Evolutionary conservation across 2,113 vertebrate genomes (phyloP).

Genomic region (Nothocercus julius): DNA sequence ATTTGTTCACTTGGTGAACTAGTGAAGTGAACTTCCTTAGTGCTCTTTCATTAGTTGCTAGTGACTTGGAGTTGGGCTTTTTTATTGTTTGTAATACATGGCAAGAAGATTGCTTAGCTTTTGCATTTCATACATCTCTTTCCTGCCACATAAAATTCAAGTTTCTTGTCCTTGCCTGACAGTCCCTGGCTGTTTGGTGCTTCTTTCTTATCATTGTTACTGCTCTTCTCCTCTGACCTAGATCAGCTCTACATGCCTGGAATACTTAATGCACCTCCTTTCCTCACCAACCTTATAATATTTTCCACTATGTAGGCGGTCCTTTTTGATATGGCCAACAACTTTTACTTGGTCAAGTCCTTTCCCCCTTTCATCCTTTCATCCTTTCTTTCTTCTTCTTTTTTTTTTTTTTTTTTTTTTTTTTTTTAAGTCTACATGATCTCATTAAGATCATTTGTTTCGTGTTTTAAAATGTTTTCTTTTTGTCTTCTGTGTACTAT

Average conservation of each 20-base stretch:
- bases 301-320: background rate
- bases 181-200: background rate
- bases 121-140: background rate
- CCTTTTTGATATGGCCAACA: background rate
- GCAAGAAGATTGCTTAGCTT: background rate
- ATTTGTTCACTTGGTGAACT: background rate
- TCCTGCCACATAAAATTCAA: background rate
- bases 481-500: background rate
- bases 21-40: background rate
- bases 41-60: background rate
- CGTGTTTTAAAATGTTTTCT: background rate
- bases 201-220: background rate
- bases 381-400: background rate
- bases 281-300: background rate
- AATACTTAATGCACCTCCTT: constrained; percentile 8
- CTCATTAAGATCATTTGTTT: background rate
- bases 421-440: background rate
- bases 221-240: constrained; percentile 1
- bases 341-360: background rate
- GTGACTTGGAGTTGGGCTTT: background rate
- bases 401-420: background rate
- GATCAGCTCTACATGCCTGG: background rate
- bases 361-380: background rate
- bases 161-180: background rate
- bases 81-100: background rate